phyloP scores from a whole-genome alignment of 30 jellyfish, hydroid and myxozoan genomes.

The Cassiopea andromeda region DNA sequence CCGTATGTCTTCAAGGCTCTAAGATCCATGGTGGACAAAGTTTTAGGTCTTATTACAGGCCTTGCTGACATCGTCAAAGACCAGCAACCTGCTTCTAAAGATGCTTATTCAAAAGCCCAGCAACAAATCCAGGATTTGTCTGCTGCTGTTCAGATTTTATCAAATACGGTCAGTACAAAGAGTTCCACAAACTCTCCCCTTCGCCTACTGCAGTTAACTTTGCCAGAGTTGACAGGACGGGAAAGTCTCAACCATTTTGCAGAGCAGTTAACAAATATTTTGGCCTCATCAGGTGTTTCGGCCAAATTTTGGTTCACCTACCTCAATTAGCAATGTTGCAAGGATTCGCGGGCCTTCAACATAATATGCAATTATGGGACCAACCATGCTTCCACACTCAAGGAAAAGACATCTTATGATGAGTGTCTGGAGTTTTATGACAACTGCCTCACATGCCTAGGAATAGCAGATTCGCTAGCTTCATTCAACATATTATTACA shows the following conservation, averaged over 20 bases:
- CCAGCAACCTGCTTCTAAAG: conserved; percentile 25
- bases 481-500: conserved; percentile 3
- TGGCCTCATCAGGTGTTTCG: conserved; percentile 26
- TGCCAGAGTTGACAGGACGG: conserved; percentile 37
- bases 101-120: conserved; percentile 3
- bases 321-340: conserved; percentile 32
- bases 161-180: conserved; percentile 4
- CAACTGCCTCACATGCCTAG: conserved; percentile 9
- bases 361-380: neutral
- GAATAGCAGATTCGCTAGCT: conserved; percentile 48
- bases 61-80: conserved; percentile 19
- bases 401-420: neutral
- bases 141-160: conserved; percentile 3
- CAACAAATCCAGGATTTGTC: conserved; percentile 30
- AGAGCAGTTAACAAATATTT: conserved; percentile 23
- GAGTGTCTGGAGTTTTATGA: conserved; percentile 1
- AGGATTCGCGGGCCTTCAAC: conserved; percentile 47
- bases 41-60: conserved; percentile 11
- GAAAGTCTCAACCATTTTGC: conserved; percentile 19
- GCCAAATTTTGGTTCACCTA: conserved; percentile 21
- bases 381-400: conserved; percentile 6
- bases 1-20: conserved; percentile 2
- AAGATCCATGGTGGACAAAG: neutral
- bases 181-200: conserved; percentile 11
- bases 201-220: conserved; percentile 20